These are phyloP conservation scores for Pogona vitticeps DNA, from an alignment of 2,113 vertebrate species.

Conservation along the genomic window DNA sequence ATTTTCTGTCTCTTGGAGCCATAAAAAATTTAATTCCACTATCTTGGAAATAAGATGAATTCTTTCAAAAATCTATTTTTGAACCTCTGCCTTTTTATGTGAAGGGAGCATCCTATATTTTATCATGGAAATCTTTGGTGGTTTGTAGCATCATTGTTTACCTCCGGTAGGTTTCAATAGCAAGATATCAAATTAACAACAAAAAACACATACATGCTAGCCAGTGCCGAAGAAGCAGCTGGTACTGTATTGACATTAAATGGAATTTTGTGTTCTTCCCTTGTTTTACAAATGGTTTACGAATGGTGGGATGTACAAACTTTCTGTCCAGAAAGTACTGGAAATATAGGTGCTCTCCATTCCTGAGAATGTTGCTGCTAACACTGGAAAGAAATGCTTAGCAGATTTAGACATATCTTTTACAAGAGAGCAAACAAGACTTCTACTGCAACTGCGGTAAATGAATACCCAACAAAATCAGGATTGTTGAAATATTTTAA, in stretches of 20 bases:
- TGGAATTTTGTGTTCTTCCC: constrained; percentile 39
- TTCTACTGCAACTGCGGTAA: constrained; percentile 72
- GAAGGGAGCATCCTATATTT: constrained; percentile 36
- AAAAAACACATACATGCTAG: constrained; percentile 46
- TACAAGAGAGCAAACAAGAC: constrained; percentile 35
- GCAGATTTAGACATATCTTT: constrained; percentile 52
- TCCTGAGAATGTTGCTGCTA: constrained; percentile 9
- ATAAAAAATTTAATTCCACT: constrained; percentile 43
- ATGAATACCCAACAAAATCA: constrained; percentile 58
- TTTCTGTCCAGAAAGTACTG: background rate
- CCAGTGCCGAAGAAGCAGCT: constrained; percentile 68
- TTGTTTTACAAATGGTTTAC: constrained; percentile 46
- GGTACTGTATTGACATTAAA: constrained; percentile 61
- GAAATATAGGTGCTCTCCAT: constrained; percentile 28
- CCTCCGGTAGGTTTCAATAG: constrained; percentile 54
- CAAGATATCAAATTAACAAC: constrained; percentile 34
- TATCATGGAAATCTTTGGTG: constrained; percentile 60
- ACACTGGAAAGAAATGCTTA: constrained; percentile 33
- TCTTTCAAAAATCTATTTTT: background rate
- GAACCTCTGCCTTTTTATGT: constrained; percentile 24
- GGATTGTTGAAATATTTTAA: constrained; percentile 14
- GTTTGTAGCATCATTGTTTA: constrained; percentile 57
- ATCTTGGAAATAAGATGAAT: constrained; percentile 20
- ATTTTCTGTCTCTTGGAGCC: constrained; percentile 27
- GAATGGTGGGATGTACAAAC: background rate